Evolutionary conservation across 2,113 vertebrate species (phyloP), one percentile per base, ranked within the genome.

Genomic region (Seriola quinqueradiata): DNA sequence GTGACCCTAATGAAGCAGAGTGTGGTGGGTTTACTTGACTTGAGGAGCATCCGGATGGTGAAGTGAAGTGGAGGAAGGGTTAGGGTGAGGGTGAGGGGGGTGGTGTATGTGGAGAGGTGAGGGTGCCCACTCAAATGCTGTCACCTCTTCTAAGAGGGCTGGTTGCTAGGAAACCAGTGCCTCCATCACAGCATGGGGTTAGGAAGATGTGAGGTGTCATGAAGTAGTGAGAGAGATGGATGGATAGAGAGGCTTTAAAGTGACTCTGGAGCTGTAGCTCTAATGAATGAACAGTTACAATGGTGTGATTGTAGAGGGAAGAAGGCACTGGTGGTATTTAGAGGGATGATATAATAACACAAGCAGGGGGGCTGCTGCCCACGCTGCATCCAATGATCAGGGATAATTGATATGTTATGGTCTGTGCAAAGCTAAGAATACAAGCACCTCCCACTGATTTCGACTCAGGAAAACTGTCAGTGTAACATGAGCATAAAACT

Each of bases 111-210:
- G 64, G 58, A 82, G 84, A 86, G 87, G 87, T 86, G 91, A 91
- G 88, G 90, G 86, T 89, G 87, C 90, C 91, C 88, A 93, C 92
- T 92, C 90, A 91, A 92, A 91, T 87, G 88, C 89, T 93, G 88
- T 92, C 92, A 92, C 89, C 90, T 89, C 89, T 87, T 81, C 81
- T 86, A 74, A 90, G 89, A 90, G 77, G 75, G 77, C 63, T 12
- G 86, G 92, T 94, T 93, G 92, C 92, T 92, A 92, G 90, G 93
- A 77, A 68, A 93, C 92, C n/a, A 4, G 73, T n/a, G 66, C 81
- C 77, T 83, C 77, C 77, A 79, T 83, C 90, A 76, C 93, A 90
- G 92, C 76, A 87, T 83, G 90, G 86, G 87, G 89, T 79, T 75
- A 65, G 76, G 81, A 87, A 89, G 90, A 91, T 74, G 87, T 82